Base-by-base conservation (phyloP, 2,888 invertebrate species). In the Chrysodeixis includens region DNA sequence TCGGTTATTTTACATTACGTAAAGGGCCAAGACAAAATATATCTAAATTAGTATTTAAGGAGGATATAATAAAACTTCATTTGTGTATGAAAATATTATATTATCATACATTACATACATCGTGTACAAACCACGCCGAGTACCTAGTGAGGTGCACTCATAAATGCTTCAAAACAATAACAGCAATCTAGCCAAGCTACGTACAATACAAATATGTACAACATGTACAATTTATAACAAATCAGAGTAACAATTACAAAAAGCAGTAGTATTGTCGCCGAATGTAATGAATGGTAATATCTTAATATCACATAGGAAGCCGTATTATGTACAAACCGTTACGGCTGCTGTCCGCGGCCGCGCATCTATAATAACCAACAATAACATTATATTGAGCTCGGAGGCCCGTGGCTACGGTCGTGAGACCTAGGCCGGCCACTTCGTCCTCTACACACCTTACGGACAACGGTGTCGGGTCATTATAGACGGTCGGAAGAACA, bases 41-140 rank as follows among this genome's bases (percentile, higher is more conserved):
- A n/a, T n/a, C n/a, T n/a, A n/a, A n/a, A n/a, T n/a, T n/a, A n/a
- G n/a, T n/a, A n/a, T n/a, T 20, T 12, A 56, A 40, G 8, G 22
- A 16, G n/a, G 8, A 8, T 2, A 4, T 49, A 76, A 76, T 73
- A 54, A 82, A 81, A 80, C 64, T 18, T 60, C 30, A 52, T 18
- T 53, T 58, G 35, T 58, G 75, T 91, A 92, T 77, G 86, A 93
- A 93, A 93, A 94, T 92, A 93, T 86, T 89, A 85, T 92, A 90
- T 89, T 87, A 90, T 90, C 71, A 87, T 90, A 92, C 85, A 90
- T 81, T 86, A 88, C 81, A 90, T 88, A 92, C 88, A 90, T 77
- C 81, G 88, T 86, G 87, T 91, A 91, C 87, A 92, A 90, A 90
- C 84, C 90, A 88, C 86, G 86, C 83, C 84, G 78, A 86, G 85